phyloP scores from a whole-genome alignment of 2,113 vertebrate species.

The Orthonyx spaldingii region DNA sequence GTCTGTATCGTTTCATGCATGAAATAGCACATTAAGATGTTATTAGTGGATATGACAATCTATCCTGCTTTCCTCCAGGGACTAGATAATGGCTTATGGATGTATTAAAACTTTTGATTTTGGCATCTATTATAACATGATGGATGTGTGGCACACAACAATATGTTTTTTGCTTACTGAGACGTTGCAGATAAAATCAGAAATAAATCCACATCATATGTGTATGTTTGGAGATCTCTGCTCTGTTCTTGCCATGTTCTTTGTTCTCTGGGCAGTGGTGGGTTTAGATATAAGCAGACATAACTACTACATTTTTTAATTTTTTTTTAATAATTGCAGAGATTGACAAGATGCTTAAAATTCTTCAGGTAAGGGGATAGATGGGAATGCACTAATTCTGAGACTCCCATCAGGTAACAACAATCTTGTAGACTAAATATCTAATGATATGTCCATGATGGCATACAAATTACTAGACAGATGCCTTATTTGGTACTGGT shows the following conservation, averaged over 20 bases:
- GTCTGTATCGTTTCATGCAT: neutral
- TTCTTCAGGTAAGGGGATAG: neutral
- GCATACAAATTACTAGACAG: neutral
- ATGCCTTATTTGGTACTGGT: neutral
- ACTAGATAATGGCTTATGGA: slow-evolving; percentile 12
- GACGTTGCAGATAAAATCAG: neutral
- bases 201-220: neutral
- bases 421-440: neutral
- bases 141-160: neutral
- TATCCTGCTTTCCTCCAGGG: neutral
- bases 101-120: slow-evolving; percentile 34
- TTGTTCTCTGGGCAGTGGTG: neutral
- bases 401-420: neutral
- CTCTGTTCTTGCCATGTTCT: neutral
- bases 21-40: slow-evolving; percentile 28
- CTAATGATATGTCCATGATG: neutral
- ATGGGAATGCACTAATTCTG: neutral
- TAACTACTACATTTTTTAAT: neutral
- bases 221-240: neutral
- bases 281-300: neutral
- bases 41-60: slow-evolving; percentile 27
- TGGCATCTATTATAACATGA: neutral
- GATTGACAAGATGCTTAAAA: neutral
- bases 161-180: neutral
- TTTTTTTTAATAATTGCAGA: neutral